These are phyloP conservation scores for Margarornis squamiger DNA, from an alignment of 2,797 vertebrate genomes.

Conservation along the genomic window DNA sequence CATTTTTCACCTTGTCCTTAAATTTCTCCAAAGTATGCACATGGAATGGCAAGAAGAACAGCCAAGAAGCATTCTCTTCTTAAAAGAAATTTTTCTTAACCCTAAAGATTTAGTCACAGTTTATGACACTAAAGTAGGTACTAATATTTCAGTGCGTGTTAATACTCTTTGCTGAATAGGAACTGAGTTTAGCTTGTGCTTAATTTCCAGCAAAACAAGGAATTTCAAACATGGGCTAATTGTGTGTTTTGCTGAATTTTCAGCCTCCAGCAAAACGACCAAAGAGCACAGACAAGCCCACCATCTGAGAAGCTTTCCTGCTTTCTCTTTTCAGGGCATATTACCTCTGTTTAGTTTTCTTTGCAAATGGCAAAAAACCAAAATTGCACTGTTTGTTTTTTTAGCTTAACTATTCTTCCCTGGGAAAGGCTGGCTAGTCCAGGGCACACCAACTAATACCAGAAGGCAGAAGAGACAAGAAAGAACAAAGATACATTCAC, in stretches of 20 bases:
- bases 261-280: neutral
- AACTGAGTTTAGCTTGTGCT: neutral
- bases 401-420: neutral
- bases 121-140: neutral
- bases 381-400: neutral
- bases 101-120: neutral
- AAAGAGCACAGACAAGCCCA: neutral
- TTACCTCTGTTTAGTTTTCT: slow-evolving; percentile 18
- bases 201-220: neutral
- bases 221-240: neutral
- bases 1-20: slow-evolving; percentile 22
- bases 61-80: slow-evolving; percentile 32
- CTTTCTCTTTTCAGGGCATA: slow-evolving; percentile 26
- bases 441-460: neutral
- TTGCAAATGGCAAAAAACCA: neutral
- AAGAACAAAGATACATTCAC: neutral
- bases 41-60: neutral
- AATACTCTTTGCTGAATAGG: neutral
- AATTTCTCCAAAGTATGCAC: slow-evolving; percentile 49
- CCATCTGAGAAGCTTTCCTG: slow-evolving; percentile 4
- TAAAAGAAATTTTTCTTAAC: neutral
- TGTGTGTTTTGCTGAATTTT: neutral
- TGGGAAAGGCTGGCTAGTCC: neutral
- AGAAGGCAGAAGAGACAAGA: neutral
- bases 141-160: neutral